Evolutionary conservation across 2,797 vertebrate genomes (phyloP).

Genomic region (Myotis daubentonii): DNA sequence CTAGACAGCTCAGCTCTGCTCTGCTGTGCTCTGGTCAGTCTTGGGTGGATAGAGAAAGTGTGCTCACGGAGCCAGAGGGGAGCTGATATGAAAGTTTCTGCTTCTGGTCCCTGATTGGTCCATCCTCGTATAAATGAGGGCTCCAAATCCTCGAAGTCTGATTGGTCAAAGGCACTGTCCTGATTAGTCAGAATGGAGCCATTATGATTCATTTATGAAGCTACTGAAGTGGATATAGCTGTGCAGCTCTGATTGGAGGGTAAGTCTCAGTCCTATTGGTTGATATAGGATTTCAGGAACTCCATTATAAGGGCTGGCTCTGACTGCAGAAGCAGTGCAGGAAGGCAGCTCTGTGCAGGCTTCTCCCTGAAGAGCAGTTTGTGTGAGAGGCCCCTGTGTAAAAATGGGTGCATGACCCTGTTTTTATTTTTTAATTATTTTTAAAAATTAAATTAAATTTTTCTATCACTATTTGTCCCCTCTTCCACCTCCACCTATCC

Average conservation of each 20-base stretch:
- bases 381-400: neutral
- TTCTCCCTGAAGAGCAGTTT: neutral
- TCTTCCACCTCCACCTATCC: neutral
- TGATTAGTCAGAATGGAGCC: neutral
- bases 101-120: neutral
- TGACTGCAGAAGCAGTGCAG: neutral
- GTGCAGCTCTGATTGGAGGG: neutral
- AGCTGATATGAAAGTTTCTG: neutral
- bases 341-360: neutral
- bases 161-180: neutral
- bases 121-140: neutral
- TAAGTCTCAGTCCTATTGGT: neutral
- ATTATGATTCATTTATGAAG: neutral
- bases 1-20: neutral
- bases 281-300: neutral
- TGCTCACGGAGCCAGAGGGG: neutral
- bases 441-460: neutral
- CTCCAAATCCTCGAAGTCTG: neutral
- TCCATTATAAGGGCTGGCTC: neutral
- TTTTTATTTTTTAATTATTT: neutral
- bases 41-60: neutral
- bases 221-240: neutral
- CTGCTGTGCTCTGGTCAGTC: neutral
- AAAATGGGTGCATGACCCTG: neutral
- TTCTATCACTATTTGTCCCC: neutral